Percentiles rank a stretch among this genome's conserved stretches.
These are phyloP conservation scores for Fistularia tabacaria DNA, from an alignment of 2,797 vertebrate species.

Conservation along the genomic window DNA sequence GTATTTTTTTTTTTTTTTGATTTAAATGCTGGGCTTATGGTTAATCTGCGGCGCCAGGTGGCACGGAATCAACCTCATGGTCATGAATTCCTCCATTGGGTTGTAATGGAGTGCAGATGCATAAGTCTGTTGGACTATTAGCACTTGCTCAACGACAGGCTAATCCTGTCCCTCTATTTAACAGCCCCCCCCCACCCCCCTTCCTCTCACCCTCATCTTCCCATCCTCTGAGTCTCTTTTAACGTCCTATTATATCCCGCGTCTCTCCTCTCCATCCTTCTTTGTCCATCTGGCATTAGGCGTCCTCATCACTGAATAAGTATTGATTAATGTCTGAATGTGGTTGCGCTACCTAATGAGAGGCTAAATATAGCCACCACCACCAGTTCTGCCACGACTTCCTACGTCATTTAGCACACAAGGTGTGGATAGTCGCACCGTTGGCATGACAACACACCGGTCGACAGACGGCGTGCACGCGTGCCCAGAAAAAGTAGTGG, in stretches of 20 bases:
- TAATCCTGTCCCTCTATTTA: slow-evolving; percentile 21
- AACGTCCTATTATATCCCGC: slow-evolving; percentile 11
- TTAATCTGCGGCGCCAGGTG: background rate
- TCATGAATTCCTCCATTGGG: slow-evolving; percentile 31
- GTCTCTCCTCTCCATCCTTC: slow-evolving; percentile 5
- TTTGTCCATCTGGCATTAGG: slow-evolving; percentile 30
- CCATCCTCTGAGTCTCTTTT: slow-evolving; percentile 7
- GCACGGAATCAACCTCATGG: slow-evolving; percentile 26
- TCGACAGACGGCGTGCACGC: slow-evolving; percentile 61
- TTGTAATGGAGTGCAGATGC: slow-evolving; percentile 41
- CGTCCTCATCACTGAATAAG: slow-evolving; percentile 54
- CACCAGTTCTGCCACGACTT: slow-evolving; percentile 41
- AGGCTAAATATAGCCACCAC: slow-evolving; percentile 67
- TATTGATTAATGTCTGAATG: slow-evolving; percentile 65
- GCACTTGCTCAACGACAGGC: slow-evolving; percentile 21
- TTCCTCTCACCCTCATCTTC: slow-evolving; percentile 9
- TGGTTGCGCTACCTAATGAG: slow-evolving; percentile 63
- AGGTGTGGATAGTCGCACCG: slow-evolving; percentile 63
- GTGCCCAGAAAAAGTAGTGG: slow-evolving; percentile 29
- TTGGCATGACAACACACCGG: slow-evolving; percentile 75
- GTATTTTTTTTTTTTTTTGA: slow-evolving; percentile 3
- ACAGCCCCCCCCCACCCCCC: slow-evolving; percentile 3
- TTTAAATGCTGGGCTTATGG: too few relatives aligned
- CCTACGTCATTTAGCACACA: slow-evolving; percentile 60
- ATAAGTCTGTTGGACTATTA: slow-evolving; percentile 35